phyloP scores from a whole-genome alignment of 1,140 invertebrate species.

The Zaprionus ornatus region DNA sequence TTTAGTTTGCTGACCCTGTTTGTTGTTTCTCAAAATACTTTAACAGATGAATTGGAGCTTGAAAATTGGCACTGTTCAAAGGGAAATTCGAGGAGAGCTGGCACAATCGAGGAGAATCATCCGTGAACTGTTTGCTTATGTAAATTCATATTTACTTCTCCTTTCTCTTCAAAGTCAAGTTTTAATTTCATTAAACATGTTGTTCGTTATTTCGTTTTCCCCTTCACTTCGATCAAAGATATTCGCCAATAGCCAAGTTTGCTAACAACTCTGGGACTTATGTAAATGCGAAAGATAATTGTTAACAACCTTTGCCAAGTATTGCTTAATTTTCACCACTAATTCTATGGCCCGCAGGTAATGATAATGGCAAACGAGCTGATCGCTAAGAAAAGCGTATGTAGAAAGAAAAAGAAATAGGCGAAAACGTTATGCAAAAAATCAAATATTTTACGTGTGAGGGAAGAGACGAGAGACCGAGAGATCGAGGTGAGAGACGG shows the following conservation, averaged over 20 bases:
- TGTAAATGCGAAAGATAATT: constrained; percentile 66
- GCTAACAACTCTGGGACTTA: constrained; percentile 47
- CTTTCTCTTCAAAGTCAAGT: constrained; percentile 7
- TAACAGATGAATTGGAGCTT: constrained; percentile 39
- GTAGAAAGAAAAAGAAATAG: constrained; percentile 18
- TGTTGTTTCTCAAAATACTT: constrained; percentile 27
- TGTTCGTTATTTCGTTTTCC: constrained; percentile 43
- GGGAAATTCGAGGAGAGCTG: not conserved
- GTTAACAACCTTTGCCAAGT: constrained; percentile 29
- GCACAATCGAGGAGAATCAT: not conserved
- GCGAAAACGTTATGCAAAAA: constrained; percentile 66
- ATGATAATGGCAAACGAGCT: constrained; percentile 35
- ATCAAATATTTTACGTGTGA: constrained; percentile 13
- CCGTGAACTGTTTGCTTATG: not conserved
- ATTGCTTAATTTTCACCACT: constrained; percentile 68
- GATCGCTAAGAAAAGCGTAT: constrained; percentile 27
- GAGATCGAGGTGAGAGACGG: not conserved
- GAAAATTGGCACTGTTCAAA: constrained; percentile 10
- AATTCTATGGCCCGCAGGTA: constrained; percentile 54
- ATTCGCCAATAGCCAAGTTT: constrained; percentile 38
- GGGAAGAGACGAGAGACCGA: not conserved
- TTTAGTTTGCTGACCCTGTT: constrained; percentile 70
- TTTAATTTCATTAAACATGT: constrained; percentile 52
- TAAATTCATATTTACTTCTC: constrained; percentile 7
- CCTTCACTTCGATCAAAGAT: constrained; percentile 65